These are phyloP conservation scores for Drosophila imparisetae DNA, from an alignment of 2,888 invertebrate genomes.

Conservation along the genomic window DNA sequence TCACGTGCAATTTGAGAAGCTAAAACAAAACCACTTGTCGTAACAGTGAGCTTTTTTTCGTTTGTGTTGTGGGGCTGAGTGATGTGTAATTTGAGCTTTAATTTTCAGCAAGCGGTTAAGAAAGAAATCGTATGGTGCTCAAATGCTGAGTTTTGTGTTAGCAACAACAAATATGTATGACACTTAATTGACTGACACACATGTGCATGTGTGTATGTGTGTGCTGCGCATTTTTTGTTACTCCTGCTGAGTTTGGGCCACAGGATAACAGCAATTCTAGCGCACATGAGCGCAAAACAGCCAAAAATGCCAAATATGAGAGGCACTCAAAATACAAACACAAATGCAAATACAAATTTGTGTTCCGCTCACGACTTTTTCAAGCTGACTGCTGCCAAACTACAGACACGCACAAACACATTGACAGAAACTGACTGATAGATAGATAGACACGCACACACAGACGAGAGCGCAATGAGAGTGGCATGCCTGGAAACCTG, in stretches of 20 bases:
- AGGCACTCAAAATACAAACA: conserved; percentile 17
- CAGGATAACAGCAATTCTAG: conserved; percentile 74
- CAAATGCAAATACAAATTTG: conserved; percentile 3
- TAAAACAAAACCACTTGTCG: conserved; percentile 18
- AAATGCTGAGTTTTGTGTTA: conserved; percentile 9
- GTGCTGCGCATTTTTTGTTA: conserved; percentile 74
- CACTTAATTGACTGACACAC: conserved; percentile 6
- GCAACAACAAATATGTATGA: not conserved
- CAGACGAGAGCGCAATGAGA: not conserved
- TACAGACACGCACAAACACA: conserved; percentile 10
- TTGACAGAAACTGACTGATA: not conserved
- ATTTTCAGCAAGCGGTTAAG: conserved; percentile 18
- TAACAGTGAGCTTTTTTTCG: conserved; percentile 34
- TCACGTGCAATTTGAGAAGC: conserved; percentile 31
- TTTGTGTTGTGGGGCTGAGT: conserved; percentile 28
- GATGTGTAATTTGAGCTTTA: conserved; percentile 53
- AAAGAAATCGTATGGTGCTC: not conserved
- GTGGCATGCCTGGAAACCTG: conserved; percentile 57
- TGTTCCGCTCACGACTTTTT: conserved; percentile 45
- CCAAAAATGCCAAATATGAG: conserved; percentile 47
- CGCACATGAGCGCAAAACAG: conserved; percentile 26
- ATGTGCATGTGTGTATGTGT: not conserved
- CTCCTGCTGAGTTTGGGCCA: conserved; percentile 74
- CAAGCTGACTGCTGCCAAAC: conserved; percentile 32
- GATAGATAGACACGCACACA: conserved; percentile 2